Evolutionary conservation across 2,888 invertebrate species (phyloP).

Genomic region (Chamaedrilus cognettii): DNA sequence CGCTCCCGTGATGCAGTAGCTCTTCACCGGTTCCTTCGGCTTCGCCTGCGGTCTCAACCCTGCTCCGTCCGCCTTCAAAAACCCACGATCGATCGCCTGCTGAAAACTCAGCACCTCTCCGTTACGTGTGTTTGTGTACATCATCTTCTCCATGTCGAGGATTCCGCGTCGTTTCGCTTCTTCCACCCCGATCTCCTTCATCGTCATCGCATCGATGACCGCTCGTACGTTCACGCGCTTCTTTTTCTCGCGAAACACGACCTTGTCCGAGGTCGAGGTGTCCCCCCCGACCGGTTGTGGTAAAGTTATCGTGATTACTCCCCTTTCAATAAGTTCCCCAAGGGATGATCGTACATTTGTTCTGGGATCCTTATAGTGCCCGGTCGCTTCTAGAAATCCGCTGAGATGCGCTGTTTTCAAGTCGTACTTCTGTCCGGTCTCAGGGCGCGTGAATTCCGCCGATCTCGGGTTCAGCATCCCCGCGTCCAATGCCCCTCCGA

Average conservation of each 20-base stretch:
- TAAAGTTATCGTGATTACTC: constrained; percentile 60
- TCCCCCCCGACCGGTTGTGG: too few species aligned
- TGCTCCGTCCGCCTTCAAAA: constrained; percentile 29
- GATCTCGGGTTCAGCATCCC: constrained; percentile 53
- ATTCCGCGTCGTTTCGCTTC: constrained; percentile 77
- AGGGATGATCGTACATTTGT: constrained; percentile 80
- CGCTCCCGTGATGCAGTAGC: constrained; percentile 74
- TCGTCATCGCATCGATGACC: constrained; percentile 81
- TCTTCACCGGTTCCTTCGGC: constrained; percentile 57
- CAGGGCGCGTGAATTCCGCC: constrained; percentile 30
- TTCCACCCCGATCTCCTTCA: constrained; percentile 76
- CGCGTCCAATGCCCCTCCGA: constrained; percentile 73
- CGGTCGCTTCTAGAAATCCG: constrained; percentile 31
- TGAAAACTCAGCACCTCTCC: constrained; percentile 68
- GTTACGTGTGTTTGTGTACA: constrained; percentile 51
- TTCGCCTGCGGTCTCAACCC: constrained; percentile 12
- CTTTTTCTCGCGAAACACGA: constrained; percentile 36
- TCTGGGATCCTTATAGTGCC: constrained; percentile 73
- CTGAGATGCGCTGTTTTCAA: constrained; percentile 31
- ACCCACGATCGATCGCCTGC: constrained; percentile 44
- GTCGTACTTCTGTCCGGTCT: constrained; percentile 14
- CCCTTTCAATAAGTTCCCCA: constrained; percentile 76
- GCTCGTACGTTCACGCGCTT: constrained; percentile 70
- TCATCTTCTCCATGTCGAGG: constrained; percentile 30
- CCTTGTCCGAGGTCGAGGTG: constrained; percentile 3